Percentiles rank a stretch among this genome's conserved stretches.
Conservation (phyloP, 2,797 vertebrate species). For the Caiman crocodilus region DNA sequence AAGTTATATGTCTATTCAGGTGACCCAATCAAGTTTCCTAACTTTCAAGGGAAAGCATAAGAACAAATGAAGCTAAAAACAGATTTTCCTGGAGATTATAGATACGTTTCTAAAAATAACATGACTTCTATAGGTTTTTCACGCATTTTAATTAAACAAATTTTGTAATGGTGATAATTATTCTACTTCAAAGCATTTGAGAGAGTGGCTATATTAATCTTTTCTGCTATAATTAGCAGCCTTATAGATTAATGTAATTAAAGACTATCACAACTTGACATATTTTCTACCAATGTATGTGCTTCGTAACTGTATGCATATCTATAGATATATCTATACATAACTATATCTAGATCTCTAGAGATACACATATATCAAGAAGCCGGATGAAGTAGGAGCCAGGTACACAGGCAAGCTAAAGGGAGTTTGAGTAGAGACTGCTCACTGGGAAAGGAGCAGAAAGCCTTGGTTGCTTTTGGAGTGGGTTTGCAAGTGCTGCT, state of each 20-base stretch:
- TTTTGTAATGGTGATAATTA: constrained; percentile 33
- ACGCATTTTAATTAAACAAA: constrained; percentile 18
- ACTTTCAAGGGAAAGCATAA: constrained; percentile 31
- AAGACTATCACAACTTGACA: not conserved
- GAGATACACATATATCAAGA: no score
- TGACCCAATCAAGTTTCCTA: not conserved
- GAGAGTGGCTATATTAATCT: not conserved
- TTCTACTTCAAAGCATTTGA: not conserved
- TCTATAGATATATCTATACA: no score
- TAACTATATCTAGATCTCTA: no score
- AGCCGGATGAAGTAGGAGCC: no score
- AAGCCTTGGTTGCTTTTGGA: no score
- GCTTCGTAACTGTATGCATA: not conserved
- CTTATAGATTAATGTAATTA: not conserved
- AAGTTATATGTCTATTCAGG: not conserved
- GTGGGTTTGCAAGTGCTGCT: no score
- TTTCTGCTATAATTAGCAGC: not conserved
- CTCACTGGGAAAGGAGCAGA: no score
- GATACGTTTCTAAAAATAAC: constrained; percentile 36
- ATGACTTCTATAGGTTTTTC: constrained; percentile 25
- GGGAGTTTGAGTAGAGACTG: no score
- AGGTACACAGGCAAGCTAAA: no score
- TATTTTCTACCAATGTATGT: not conserved
- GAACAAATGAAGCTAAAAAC: constrained; percentile 42
- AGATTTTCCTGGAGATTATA: not conserved